These are phyloP conservation scores for Hiodon tergisus DNA, from an alignment of 2,113 vertebrate genomes.

Conservation along the genomic window DNA sequence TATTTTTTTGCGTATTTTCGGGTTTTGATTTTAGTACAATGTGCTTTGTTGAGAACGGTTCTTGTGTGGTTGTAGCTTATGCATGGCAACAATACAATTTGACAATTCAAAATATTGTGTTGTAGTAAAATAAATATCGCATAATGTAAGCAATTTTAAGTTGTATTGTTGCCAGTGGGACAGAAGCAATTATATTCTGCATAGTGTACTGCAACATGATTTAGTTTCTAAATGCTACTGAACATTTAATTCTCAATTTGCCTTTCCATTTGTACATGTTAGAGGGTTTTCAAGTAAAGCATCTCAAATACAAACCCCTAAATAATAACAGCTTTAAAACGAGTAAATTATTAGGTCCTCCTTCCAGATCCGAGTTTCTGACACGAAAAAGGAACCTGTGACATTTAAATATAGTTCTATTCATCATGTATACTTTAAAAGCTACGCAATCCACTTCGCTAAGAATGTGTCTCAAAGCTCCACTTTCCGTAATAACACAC, in stretches of 20 bases:
- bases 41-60: conserved; percentile 6
- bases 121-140: background rate
- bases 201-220: background rate
- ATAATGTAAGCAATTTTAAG: background rate
- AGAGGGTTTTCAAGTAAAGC: too few relatives aligned
- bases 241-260: background rate
- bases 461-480: background rate
- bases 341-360: too few relatives aligned
- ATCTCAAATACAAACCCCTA: too few relatives aligned
- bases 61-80: background rate
- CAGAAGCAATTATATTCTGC: background rate
- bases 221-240: background rate
- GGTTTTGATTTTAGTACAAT: background rate
- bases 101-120: background rate
- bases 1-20: background rate
- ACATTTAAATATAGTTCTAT: too few relatives aligned
- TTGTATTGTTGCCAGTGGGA: conserved; percentile 3
- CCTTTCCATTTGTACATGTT: too few relatives aligned
- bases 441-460: too few relatives aligned
- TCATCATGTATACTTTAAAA: too few relatives aligned
- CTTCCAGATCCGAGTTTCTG: too few relatives aligned
- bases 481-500: background rate
- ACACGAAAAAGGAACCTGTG: too few relatives aligned
- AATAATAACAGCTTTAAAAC: too few relatives aligned
- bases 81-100: background rate